phyloP scores from a whole-genome alignment of 2,797 vertebrate genomes.

The Takifugu rubripes region DNA sequence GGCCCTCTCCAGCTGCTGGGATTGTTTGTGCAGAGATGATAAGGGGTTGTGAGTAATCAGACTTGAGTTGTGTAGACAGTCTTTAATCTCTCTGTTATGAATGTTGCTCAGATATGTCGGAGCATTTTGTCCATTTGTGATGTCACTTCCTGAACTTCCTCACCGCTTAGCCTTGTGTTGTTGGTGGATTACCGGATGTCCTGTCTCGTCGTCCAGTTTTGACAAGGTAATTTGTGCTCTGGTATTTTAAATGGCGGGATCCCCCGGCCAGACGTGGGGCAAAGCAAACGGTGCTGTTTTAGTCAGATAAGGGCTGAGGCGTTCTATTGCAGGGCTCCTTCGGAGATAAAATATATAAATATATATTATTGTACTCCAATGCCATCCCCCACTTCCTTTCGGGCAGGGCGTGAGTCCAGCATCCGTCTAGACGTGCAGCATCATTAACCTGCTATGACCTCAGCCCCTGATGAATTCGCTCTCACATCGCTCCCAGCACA shows the following conservation, averaged over 20 bases:
- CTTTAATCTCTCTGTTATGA: constrained; percentile 54
- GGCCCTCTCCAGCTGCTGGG: constrained; percentile 68
- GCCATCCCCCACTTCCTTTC: constrained; percentile 50
- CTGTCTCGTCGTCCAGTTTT: constrained; percentile 11
- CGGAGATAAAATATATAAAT: constrained; percentile 53
- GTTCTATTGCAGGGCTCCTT: constrained; percentile 50
- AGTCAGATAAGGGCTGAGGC: constrained; percentile 48
- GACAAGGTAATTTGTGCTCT: constrained; percentile 17
- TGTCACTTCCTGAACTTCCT: constrained; percentile 19
- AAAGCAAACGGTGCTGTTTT: constrained; percentile 49
- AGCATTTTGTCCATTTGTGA: constrained; percentile 45
- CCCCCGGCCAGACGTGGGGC: constrained; percentile 29
- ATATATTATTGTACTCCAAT: constrained; percentile 47
- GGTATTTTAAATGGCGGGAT: constrained; percentile 29
- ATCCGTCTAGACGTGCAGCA: constrained; percentile 75
- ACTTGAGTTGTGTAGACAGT: constrained; percentile 49
- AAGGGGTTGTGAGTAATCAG: constrained; percentile 68
- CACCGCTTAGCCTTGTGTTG: constrained; percentile 21
- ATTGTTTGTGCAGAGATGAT: constrained; percentile 69
- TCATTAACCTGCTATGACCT: constrained; percentile 79
- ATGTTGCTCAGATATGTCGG: constrained; percentile 35
- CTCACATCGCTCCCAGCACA: constrained; percentile 78
- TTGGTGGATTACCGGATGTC: constrained; percentile 4
- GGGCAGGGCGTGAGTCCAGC: constrained; percentile 62
- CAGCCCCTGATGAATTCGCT: constrained; percentile 72